These are phyloP conservation scores for Anoplolepis gracilipes DNA, from an alignment of 1,140 invertebrate genomes.

Conservation along the genomic window DNA sequence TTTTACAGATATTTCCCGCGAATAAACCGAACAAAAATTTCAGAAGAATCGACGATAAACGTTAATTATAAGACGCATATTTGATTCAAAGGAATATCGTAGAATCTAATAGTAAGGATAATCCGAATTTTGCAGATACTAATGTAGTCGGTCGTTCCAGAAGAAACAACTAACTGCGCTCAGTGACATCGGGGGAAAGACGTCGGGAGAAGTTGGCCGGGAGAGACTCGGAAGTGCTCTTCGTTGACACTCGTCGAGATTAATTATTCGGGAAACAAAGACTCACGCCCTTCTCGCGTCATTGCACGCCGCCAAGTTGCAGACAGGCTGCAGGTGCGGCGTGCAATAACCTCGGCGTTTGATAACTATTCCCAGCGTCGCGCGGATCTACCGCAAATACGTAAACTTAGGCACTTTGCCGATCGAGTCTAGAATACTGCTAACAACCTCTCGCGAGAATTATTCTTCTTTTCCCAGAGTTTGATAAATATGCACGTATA, in stretches of 20 bases:
- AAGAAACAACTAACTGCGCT: slow-evolving; percentile 74
- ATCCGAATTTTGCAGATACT: slow-evolving; percentile 3
- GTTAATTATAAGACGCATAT: background rate
- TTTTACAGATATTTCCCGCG: background rate
- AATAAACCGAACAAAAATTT: background rate
- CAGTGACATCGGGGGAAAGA: slow-evolving; percentile 63
- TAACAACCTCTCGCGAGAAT: slow-evolving; percentile 15
- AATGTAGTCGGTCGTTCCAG: slow-evolving; percentile 52
- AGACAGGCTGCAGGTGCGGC: slow-evolving; percentile 71
- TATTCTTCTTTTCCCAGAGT: background rate
- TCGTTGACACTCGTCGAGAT: slow-evolving; percentile 79
- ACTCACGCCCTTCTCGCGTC: slow-evolving; percentile 47
- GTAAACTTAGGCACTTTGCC: slow-evolving; percentile 59
- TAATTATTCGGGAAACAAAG: slow-evolving; percentile 82
- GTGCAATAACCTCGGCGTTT: slow-evolving; percentile 79
- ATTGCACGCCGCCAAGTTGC: slow-evolving; percentile 66
- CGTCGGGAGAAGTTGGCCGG: slow-evolving; percentile 58
- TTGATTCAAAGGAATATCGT: background rate
- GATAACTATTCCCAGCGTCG: slow-evolving; percentile 75
- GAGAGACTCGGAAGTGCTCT: slow-evolving; percentile 38
- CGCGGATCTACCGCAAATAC: slow-evolving; percentile 57
- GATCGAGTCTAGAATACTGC: slow-evolving; percentile 35
- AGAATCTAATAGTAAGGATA: background rate
- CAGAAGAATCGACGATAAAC: background rate
- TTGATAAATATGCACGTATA: background rate